Evolutionary conservation across 64 coral and sea anemone genomes (phyloP).

Genomic region (Trachythela sp.): DNA sequence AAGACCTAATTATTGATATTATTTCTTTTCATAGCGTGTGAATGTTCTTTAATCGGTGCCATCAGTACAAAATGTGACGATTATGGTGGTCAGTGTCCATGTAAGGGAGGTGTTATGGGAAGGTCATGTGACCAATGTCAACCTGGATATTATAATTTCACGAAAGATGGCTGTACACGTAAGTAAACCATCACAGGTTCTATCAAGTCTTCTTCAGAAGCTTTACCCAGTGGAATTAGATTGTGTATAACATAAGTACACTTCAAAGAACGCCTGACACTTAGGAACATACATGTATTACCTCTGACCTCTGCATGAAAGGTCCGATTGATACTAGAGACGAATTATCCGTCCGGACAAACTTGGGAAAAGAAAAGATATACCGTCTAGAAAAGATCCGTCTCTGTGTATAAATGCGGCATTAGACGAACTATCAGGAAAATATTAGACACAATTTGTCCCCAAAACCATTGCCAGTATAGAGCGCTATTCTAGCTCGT

Average conservation of each 20-base stretch:
- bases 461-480: too few relatives aligned
- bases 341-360: too few relatives aligned
- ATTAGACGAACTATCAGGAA: too few relatives aligned
- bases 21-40: constrained; percentile 48
- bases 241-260: background rate
- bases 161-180: constrained; percentile 82
- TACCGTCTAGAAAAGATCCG: too few relatives aligned
- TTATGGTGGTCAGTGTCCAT: constrained; percentile 77
- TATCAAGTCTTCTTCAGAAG: background rate
- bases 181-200: constrained; percentile 4
- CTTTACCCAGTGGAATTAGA: background rate
- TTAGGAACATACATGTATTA: too few relatives aligned
- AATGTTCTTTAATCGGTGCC: constrained; percentile 60
- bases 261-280: background rate
- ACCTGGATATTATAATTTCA: constrained; percentile 85
- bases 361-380: too few relatives aligned
- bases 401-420: too few relatives aligned
- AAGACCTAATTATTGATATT: background rate
- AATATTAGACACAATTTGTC: too few relatives aligned
- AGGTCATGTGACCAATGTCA: constrained; percentile 67
- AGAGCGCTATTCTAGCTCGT: too few relatives aligned
- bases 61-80: constrained; percentile 50
- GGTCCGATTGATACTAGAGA: too few relatives aligned
- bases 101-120: constrained; percentile 82
- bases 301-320: too few relatives aligned